Conservation (phyloP, 64 coral and sea anemone genomes). For the Pocillopora verrucosa region DNA sequence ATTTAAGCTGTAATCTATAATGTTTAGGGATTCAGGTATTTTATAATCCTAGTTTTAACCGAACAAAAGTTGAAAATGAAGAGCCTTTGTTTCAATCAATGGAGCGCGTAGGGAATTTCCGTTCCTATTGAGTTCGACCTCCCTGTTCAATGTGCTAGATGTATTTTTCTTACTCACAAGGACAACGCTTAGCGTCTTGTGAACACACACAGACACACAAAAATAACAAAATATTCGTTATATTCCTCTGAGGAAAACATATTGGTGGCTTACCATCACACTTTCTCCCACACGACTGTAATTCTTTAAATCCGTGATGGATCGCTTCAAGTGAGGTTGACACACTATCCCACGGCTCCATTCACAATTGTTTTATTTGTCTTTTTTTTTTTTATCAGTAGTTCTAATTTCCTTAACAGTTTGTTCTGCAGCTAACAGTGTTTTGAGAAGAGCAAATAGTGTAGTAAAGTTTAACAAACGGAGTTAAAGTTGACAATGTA, state of each 20-base stretch:
- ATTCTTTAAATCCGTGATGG: background rate
- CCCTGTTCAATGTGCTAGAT: slow-evolving; percentile 41
- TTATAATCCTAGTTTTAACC: background rate
- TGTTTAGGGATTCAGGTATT: background rate
- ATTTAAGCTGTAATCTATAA: background rate
- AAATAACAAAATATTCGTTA: slow-evolving; percentile 6
- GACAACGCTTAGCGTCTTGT: slow-evolving; percentile 36
- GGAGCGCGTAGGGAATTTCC: slow-evolving; percentile 36
- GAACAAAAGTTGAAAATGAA: slow-evolving; percentile 13
- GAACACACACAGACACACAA: background rate
- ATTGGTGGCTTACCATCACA: background rate
- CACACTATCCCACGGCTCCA: background rate
- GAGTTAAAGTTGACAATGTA: background rate
- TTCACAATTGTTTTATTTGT: slow-evolving; percentile 17
- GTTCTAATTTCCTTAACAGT: slow-evolving; percentile 22
- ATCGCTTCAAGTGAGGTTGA: background rate
- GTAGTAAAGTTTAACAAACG: background rate
- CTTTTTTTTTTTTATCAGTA: background rate
- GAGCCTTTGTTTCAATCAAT: slow-evolving; percentile 30
- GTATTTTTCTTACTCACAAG: slow-evolving; percentile 43
- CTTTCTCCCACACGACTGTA: too few species aligned
- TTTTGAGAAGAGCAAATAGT: slow-evolving; percentile 32
- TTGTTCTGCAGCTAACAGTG: slow-evolving; percentile 23
- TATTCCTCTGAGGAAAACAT: background rate
- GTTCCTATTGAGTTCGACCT: slow-evolving; percentile 35